These are phyloP conservation scores for Platorchestia sp. DNA, from an alignment of 1,140 invertebrate species.

Conservation along the genomic window DNA sequence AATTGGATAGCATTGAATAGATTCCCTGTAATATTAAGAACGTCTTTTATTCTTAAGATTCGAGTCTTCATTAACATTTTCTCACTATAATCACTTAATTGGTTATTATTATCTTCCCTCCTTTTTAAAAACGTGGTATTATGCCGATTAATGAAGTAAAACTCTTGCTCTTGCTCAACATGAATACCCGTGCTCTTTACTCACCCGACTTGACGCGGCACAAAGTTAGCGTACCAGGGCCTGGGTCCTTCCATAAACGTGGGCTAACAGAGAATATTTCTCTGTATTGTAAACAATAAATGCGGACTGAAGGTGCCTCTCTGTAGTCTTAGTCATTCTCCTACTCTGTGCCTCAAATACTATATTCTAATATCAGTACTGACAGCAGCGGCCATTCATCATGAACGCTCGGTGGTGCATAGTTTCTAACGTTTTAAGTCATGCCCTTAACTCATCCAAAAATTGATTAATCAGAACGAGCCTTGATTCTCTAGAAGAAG, in stretches of 20 bases:
- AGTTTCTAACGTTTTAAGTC: constrained; percentile 10
- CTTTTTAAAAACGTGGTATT: too few species aligned
- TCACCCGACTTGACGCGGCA: too few species aligned
- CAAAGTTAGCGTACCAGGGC: too few species aligned
- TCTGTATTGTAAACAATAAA: not conserved
- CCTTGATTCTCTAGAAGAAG: not conserved
- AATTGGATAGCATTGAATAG: too few species aligned
- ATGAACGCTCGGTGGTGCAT: not conserved
- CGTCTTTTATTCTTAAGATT: too few species aligned
- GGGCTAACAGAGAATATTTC: not conserved
- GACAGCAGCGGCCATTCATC: constrained; percentile 24
- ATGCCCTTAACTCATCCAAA: not conserved
- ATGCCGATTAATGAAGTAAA: too few species aligned
- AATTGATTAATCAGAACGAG: constrained; percentile 15
- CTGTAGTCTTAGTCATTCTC: not conserved
- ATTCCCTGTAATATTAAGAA: too few species aligned
- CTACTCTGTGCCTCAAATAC: not conserved
- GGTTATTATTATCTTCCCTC: too few species aligned
- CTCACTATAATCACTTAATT: too few species aligned
- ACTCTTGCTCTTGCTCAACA: too few species aligned
- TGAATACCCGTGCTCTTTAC: too few species aligned
- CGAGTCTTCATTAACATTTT: too few species aligned
- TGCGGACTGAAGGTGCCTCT: not conserved
- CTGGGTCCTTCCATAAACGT: not conserved
- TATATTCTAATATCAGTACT: constrained; percentile 25